These are phyloP conservation scores for Agelastica alni DNA, from an alignment of 2,888 invertebrate genomes.

Conservation along the genomic window DNA sequence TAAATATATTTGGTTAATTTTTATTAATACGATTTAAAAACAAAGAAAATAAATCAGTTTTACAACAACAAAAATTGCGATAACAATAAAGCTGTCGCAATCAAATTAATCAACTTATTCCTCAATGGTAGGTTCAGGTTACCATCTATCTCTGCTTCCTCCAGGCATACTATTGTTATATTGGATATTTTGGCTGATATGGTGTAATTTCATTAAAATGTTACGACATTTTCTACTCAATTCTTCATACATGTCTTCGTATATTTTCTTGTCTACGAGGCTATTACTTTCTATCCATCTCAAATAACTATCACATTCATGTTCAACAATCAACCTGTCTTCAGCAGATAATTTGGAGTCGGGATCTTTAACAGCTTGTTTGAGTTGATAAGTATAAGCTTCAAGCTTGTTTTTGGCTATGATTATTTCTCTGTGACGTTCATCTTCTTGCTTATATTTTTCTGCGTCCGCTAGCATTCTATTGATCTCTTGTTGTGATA, in stretches of 20 bases:
- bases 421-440: slow-evolving; percentile 69
- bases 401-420: slow-evolving; percentile 74
- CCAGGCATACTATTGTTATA: slow-evolving; percentile 36
- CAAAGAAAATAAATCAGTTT: no score
- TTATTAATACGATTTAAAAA: no score
- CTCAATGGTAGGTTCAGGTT: no score
- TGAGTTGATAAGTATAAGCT: slow-evolving; percentile 69
- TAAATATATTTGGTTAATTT: no score
- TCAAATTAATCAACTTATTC: no score
- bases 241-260: slow-evolving; percentile 64
- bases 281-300: slow-evolving; percentile 71
- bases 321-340: slow-evolving; percentile 54
- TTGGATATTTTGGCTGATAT: slow-evolving; percentile 35
- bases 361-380: slow-evolving; percentile 70
- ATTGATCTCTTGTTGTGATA: slow-evolving; percentile 82
- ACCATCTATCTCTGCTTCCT: no score
- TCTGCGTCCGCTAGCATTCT: slow-evolving; percentile 78
- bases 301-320: slow-evolving; percentile 63
- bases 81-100: no score
- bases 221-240: slow-evolving; percentile 57
- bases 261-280: slow-evolving; percentile 69
- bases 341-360: slow-evolving; percentile 65
- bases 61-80: no score
- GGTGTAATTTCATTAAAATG: slow-evolving; percentile 64
- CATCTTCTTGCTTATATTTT: slow-evolving; percentile 72